Percentiles rank a stretch among this genome's conserved stretches.
These are phyloP conservation scores for Neosilurus hyrtlii DNA, from an alignment of 2,797 vertebrate species.

Conservation along the genomic window DNA sequence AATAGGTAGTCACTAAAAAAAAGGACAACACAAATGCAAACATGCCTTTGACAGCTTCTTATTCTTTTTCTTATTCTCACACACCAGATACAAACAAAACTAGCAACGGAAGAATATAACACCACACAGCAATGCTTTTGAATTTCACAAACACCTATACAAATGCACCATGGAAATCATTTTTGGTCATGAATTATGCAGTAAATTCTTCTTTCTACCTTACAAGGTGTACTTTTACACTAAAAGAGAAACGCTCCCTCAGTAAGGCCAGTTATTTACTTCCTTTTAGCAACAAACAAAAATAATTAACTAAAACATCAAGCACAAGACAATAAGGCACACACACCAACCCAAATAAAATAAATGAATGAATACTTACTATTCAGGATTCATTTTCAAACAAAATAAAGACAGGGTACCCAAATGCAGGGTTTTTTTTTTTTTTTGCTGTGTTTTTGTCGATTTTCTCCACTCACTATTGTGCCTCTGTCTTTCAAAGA, in stretches of 20 bases:
- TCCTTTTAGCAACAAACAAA: background rate
- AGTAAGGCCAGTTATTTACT: background rate
- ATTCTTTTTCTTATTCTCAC: background rate
- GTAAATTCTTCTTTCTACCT: background rate
- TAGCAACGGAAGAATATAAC: background rate
- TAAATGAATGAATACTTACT: constrained; percentile 67
- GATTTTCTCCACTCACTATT: constrained; percentile 17
- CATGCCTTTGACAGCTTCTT: background rate
- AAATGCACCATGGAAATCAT: background rate
- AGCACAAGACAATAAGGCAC: background rate
- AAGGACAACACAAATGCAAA: constrained; percentile 33
- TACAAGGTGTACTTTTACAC: background rate
- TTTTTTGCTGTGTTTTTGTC: background rate
- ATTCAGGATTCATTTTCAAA: constrained; percentile 76
- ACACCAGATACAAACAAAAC: background rate
- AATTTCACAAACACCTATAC: background rate
- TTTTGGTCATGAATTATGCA: constrained; percentile 22
- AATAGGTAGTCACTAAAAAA: constrained; percentile 76
- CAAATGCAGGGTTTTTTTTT: background rate
- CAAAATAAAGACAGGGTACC: constrained; percentile 21
- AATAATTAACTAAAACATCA: background rate
- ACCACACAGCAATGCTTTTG: background rate
- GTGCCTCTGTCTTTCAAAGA: constrained; percentile 40
- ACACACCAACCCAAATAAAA: background rate
- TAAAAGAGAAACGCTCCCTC: background rate